phyloP scores from a whole-genome alignment of 2,797 vertebrate genomes.

The Ispidina lecontei region DNA sequence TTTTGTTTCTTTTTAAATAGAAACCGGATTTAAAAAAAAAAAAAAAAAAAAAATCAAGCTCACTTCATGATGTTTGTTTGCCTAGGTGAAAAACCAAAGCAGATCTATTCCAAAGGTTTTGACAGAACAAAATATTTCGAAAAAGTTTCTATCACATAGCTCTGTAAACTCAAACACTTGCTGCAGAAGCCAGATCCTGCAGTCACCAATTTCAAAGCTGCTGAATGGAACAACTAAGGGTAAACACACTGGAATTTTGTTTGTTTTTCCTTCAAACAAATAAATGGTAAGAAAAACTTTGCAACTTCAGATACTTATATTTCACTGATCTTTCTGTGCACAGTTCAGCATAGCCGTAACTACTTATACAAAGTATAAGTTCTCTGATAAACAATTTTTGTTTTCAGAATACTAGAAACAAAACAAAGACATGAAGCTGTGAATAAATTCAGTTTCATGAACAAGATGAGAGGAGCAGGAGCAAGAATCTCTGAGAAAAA shows the following conservation, averaged over 20 bases:
- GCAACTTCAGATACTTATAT: background rate
- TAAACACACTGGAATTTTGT: accelerated
- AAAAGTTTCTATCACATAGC: background rate
- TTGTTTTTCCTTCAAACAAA: background rate
- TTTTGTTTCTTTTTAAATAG: background rate
- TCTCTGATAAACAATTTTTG: background rate
- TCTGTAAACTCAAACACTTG: background rate
- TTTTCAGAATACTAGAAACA: background rate
- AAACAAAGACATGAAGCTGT: background rate
- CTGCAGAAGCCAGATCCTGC: background rate
- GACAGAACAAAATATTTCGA: background rate
- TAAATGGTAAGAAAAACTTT: background rate
- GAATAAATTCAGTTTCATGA: background rate
- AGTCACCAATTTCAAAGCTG: background rate
- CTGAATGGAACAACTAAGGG: background rate
- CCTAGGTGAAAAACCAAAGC: background rate
- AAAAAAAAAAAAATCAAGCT: background rate
- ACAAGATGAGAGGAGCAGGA: background rate
- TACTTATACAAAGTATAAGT: background rate
- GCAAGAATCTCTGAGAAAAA: background rate
- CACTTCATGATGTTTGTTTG: background rate
- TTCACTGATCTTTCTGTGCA: background rate
- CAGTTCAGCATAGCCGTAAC: background rate
- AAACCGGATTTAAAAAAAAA: background rate
- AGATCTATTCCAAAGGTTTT: background rate